Conservation (phyloP, 1,140 invertebrate genomes). For the Globodera rostochiensis region DNA sequence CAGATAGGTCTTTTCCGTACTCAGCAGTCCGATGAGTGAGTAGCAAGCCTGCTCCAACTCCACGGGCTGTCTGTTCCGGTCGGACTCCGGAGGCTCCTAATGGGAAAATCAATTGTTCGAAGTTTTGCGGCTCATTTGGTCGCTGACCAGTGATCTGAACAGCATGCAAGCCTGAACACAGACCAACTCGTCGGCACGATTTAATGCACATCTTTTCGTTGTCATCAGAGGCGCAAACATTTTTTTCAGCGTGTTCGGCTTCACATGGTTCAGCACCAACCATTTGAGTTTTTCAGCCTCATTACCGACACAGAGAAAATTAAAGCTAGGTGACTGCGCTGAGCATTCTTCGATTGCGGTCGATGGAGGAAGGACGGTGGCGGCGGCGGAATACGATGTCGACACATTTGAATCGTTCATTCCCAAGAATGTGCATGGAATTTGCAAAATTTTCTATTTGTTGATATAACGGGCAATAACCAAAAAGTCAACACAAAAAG, state of each 20-base stretch:
- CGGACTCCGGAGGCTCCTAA: not conserved
- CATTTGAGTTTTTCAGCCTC: conserved; percentile 41
- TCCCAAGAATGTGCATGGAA: not conserved
- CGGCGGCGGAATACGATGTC: not conserved
- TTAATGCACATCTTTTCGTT: conserved; percentile 1
- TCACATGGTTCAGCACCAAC: conserved; percentile 39
- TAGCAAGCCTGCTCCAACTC: conserved; percentile 35
- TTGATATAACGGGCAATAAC: not conserved
- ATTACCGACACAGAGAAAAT: conserved; percentile 42
- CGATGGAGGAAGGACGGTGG: not conserved
- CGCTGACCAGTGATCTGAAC: conserved; percentile 16
- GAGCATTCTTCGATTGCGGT: not conserved
- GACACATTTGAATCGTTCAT: not conserved
- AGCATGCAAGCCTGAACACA: conserved; percentile 34
- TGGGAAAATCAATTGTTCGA: not conserved
- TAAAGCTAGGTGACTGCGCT: conserved; percentile 14
- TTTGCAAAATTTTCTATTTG: not conserved
- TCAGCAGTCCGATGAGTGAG: conserved; percentile 34
- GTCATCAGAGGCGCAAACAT: conserved; percentile 29
- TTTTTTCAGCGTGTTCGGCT: conserved; percentile 20
- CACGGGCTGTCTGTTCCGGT: not conserved
- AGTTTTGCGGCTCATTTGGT: not conserved
- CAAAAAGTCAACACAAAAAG: conserved; percentile 3
- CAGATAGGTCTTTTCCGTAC: conserved; percentile 34
- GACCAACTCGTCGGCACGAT: conserved; percentile 30